Conservation (phyloP, 2,888 invertebrate genomes). For the Morinoia aosen region DNA sequence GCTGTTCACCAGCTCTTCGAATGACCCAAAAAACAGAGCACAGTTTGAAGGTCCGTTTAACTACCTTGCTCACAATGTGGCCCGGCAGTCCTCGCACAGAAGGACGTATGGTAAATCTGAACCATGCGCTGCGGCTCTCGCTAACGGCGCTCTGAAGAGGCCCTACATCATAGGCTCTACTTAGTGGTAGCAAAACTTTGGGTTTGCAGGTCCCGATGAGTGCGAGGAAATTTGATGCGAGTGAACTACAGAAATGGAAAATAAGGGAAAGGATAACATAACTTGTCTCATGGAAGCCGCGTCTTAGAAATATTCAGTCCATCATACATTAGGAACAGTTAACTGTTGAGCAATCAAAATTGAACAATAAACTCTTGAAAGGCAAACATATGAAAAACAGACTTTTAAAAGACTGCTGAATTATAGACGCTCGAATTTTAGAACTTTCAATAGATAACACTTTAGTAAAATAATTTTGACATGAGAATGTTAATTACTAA, state of each 20-base stretch:
- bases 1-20: not conserved
- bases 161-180: too few species aligned
- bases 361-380: not conserved
- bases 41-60: constrained; percentile 6
- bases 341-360: not conserved
- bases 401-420: not conserved
- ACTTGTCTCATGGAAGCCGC: not conserved
- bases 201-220: too few species aligned
- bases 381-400: not conserved
- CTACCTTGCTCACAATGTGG: not conserved
- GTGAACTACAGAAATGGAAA: not conserved
- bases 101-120: not conserved
- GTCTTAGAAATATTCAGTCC: not conserved
- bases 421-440: not conserved
- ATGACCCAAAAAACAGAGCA: constrained; percentile 18
- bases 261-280: not conserved
- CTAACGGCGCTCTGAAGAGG: not conserved
- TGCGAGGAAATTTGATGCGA: not conserved
- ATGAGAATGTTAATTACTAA: too few species aligned
- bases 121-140: not conserved
- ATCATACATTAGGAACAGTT: too few species aligned
- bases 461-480: too few species aligned
- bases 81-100: not conserved
- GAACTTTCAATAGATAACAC: too few species aligned
- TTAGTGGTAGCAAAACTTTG: too few species aligned